These are phyloP conservation scores for Eilema caniola DNA, from an alignment of 2,888 invertebrate genomes.

Conservation along the genomic window DNA sequence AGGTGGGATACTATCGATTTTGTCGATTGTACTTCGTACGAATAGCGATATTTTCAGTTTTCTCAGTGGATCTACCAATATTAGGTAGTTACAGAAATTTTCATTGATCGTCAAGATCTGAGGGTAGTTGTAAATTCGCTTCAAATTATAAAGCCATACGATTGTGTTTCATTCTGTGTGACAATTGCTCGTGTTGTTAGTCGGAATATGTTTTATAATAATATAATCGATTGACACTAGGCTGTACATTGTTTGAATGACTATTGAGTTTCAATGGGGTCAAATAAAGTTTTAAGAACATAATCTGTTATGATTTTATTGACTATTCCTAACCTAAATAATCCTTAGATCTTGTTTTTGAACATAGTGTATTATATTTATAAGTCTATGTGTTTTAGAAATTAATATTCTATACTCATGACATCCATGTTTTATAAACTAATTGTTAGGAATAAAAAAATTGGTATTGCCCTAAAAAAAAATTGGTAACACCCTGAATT, in stretches of 20 bases:
- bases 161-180: conserved; percentile 50
- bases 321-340: conserved; percentile 19
- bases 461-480: no score
- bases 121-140: conserved; percentile 65
- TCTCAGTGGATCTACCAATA: conserved; percentile 41
- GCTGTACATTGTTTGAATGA: conserved; percentile 81
- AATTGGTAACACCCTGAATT: no score
- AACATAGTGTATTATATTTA: no score
- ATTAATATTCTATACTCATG: background rate
- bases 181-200: conserved; percentile 67
- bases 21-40: background rate
- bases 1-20: no score
- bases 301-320: conserved; percentile 47
- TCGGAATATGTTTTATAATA: conserved; percentile 65
- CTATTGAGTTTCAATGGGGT: conserved; percentile 83
- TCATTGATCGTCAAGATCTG: conserved; percentile 43
- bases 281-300: conserved; percentile 85
- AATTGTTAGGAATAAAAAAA: no score
- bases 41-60: background rate
- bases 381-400: no score
- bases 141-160: conserved; percentile 48
- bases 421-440: no score
- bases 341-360: no score
- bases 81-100: conserved; percentile 33
- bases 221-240: conserved; percentile 67